Evolutionary conservation across 2,888 invertebrate species (phyloP), one percentile per base, ranked within the genome.

Genomic region (Platycnemis pennipes): DNA sequence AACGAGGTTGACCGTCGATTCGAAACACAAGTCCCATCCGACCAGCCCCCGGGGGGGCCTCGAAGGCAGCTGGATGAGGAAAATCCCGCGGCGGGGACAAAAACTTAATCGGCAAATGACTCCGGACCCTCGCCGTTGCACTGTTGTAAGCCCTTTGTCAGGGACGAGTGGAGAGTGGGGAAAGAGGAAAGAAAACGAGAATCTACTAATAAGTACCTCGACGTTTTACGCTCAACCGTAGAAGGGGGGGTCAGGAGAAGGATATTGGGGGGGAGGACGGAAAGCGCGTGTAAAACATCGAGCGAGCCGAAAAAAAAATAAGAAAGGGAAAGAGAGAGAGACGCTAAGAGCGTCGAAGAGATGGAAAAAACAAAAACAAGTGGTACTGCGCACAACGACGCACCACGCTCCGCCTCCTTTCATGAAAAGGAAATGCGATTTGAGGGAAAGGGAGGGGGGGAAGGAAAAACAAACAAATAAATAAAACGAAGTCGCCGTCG

Each of bases 321-420:
- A 22, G 77, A 77, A 31, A 31, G 69, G 16, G 31, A 77, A 37
- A 16, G 37, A 22, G 37, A 77, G 37, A 77, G 77, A 77, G 69
- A 77, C 69, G 13, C 77, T 37, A n/a, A 13, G 77, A 77, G 77
- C 77, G 77, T 77, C 77, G 77, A 77, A 77, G 37, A 16, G 0
- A 37, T 37, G 16, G 11, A 37, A 77, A 77, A 77, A 77, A 77
- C 77, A 77, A 77, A 77, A 77, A 37, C 77, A 77, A 77, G 77
- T 37, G 77, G 37, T 26, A 77, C 77, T 77, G 77, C 37, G 77
- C 77, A 77, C 77, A 77, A 77, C 77, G 77, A 77, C 31, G 77
- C 16, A 77, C 77, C 77, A 77, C 77, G 77, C 77, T 77, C 77
- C 77, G 77, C 77, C 77, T 77, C 77, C 37, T 77, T 77, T 37